These are phyloP conservation scores for Hirtodrosophila trivittata DNA, from an alignment of 2,888 invertebrate genomes.

Conservation along the genomic window DNA sequence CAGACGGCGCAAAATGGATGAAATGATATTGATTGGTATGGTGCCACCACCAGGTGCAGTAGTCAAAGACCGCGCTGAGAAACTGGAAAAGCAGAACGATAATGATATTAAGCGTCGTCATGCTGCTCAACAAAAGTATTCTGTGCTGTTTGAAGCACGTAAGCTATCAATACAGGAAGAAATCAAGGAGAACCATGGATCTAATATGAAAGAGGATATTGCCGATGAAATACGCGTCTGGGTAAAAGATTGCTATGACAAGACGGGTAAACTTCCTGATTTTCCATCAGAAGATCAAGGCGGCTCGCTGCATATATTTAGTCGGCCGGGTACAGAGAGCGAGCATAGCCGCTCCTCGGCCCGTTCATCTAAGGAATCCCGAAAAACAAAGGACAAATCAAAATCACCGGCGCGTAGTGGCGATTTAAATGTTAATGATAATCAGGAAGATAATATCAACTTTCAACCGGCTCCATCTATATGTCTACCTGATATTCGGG, in stretches of 20 bases:
- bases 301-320: conserved; percentile 93
- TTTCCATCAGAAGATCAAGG: conserved; percentile 96
- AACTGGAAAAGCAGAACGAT: conserved; percentile 77
- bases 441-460: conserved; percentile 85
- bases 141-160: conserved; percentile 89
- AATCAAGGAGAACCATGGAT: conserved; percentile 89
- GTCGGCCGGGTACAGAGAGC: conserved; percentile 91
- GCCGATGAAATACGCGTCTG: conserved; percentile 94
- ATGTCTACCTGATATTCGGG: conserved; percentile 89
- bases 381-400: conserved; percentile 90
- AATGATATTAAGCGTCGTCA: conserved; percentile 85
- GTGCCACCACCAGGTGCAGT: conserved; percentile 84
- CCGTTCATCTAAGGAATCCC: conserved; percentile 90
- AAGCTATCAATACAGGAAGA: conserved; percentile 86
- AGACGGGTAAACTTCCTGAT: conserved; percentile 94
- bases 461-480: conserved; percentile 89
- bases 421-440: conserved; percentile 86
- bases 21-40: conserved; percentile 95
- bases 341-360: conserved; percentile 92
- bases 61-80: conserved; percentile 79
- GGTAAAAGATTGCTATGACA: conserved; percentile 92
- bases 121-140: conserved; percentile 87
- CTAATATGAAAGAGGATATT: conserved; percentile 92
- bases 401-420: conserved; percentile 85
- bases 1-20: conserved; percentile 89